Evolutionary conservation across 1,140 invertebrate species (phyloP).

Genomic region (Drosophila oshimai): DNA sequence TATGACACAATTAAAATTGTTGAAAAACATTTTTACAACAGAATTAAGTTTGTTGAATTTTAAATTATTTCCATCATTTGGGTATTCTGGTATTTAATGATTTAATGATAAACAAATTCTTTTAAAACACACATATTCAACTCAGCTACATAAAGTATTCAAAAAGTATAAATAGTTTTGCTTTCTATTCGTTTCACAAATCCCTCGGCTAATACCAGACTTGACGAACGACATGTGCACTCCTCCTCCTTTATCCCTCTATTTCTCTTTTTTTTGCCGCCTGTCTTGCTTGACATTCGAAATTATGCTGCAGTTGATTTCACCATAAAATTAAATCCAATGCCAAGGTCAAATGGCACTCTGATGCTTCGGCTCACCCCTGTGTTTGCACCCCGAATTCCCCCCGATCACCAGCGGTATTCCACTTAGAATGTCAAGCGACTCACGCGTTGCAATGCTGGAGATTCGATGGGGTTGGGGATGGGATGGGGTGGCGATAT

Average conservation of each 20-base stretch:
- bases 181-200: not conserved
- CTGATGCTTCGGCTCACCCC: slow-evolving; percentile 35
- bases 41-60: too few relatives aligned
- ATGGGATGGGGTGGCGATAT: not conserved
- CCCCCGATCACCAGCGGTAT: not conserved
- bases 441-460: slow-evolving; percentile 60
- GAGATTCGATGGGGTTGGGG: slow-evolving; percentile 4
- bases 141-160: not conserved
- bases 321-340: slow-evolving; percentile 75
- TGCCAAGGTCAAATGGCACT: slow-evolving; percentile 68
- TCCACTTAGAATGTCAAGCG: slow-evolving; percentile 71
- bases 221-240: slow-evolving; percentile 1
- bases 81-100: too few relatives aligned
- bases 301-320: slow-evolving; percentile 68
- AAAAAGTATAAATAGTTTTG: not conserved
- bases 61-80: too few relatives aligned
- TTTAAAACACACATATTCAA: too few relatives aligned
- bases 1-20: too few relatives aligned
- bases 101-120: too few relatives aligned
- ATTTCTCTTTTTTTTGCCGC: not conserved
- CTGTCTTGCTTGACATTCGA: slow-evolving; percentile 13
- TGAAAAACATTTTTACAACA: too few relatives aligned
- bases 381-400: not conserved
- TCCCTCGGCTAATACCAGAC: slow-evolving; percentile 19
- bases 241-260: not conserved